Evolutionary conservation across 2,888 invertebrate genomes (phyloP).

Genomic region (Acrobasis repandana): DNA sequence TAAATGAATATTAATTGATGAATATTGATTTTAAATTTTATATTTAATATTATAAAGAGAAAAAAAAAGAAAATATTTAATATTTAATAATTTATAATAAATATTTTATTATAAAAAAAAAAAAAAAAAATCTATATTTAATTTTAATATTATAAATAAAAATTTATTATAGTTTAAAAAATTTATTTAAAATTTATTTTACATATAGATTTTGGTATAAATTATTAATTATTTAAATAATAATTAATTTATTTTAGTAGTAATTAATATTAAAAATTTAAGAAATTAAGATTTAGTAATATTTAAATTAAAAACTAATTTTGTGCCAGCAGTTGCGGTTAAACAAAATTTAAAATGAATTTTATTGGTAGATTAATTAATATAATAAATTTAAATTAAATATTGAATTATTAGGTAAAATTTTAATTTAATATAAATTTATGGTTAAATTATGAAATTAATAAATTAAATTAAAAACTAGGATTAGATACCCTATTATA

Average conservation of each 20-base stretch:
- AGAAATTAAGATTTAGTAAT: conserved; percentile 84
- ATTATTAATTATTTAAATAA: conserved; percentile 63
- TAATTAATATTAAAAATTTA: conserved; percentile 83
- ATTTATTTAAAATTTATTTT: conserved; percentile 79
- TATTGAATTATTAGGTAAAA: conserved; percentile 81
- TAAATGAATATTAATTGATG: conserved; percentile 29
- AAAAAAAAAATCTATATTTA: conserved; percentile 60
- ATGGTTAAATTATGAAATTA: conserved; percentile 57
- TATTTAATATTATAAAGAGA: conserved; percentile 30
- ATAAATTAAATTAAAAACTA: conserved; percentile 81
- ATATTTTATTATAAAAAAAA: conserved; percentile 47
- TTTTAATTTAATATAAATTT: conserved; percentile 77
- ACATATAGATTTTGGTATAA: conserved; percentile 80
- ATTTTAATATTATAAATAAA: conserved; percentile 46
- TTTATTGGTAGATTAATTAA: conserved; percentile 63
- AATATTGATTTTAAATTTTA: conserved; percentile 31
- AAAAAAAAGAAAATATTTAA: conserved; percentile 31
- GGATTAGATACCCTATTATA: conserved; percentile 88
- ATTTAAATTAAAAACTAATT: conserved; percentile 82
- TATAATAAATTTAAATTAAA: conserved; percentile 59
- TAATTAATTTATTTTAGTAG: conserved; percentile 46
- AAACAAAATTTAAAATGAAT: conserved; percentile 84
- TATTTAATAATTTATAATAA: conserved; percentile 36
- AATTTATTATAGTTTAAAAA: conserved; percentile 76
- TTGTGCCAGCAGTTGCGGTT: conserved; percentile 89